Evolutionary conservation across 2,888 invertebrate species (phyloP), one percentile per base, ranked within the genome.

Genomic region (Drosophila mayaguana): DNA sequence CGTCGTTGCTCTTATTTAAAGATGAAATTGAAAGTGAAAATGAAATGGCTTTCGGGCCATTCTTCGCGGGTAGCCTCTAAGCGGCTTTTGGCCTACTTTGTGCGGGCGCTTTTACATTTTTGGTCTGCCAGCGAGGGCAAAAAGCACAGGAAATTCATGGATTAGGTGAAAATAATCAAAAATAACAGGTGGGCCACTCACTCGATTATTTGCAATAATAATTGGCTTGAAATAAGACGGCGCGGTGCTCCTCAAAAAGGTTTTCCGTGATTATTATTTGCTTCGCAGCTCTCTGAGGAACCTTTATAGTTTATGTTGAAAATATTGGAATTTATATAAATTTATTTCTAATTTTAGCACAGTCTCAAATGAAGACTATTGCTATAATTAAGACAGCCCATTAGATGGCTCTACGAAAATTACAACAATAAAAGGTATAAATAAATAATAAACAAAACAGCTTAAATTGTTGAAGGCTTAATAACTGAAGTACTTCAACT

Each of bases 51-150:
- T 40, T 34, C 25, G 16, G 6, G 18, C 68, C 71, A 67, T 73
- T 72, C 54, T 73, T 72, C 57, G 63, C 55, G 57, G 55, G 55
- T 51, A 68, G 9, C 53, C 55, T 66, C 28, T 72, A 77, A 83
- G 75, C 75, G 54, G 87, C 68, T 86, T 86, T 88, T 63, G 62
- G 18, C 11, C 36, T 28, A 60, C 48, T 61, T 62, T 53, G 57
- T 67, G 64, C 62, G 50, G 42, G 54, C 62, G 46, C 20, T 50
- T 66, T 57, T 68, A 42, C 53, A 78, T 69, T 53, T 46, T 53
- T 11, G 56, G 28, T n/a, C 16, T 14, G 36, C 46, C 61, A 53
- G 56, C 16, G n/a, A 46, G 25, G 28, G 9, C 7, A 9, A 45
- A 40, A 20, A n/a, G 9, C 14, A 36, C 63, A 46, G 32, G 54